phyloP scores from a whole-genome alignment of 2,113 vertebrate species.

The Monopterus albus region DNA sequence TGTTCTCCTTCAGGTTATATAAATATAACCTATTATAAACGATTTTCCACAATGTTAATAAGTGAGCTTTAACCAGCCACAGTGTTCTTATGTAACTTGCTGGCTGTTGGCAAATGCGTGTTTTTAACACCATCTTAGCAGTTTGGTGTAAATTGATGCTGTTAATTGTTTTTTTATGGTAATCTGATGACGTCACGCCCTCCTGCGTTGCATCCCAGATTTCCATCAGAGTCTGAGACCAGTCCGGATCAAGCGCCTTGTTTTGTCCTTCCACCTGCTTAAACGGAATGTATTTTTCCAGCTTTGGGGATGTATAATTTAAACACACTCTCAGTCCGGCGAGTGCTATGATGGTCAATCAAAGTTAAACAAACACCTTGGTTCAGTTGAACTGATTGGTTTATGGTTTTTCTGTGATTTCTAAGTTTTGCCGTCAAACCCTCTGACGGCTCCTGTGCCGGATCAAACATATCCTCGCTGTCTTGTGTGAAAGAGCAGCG shows the following conservation, averaged over 20 bases:
- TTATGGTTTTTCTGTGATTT: background rate
- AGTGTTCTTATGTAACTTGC: conserved; percentile 3
- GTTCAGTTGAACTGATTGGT: conserved; percentile 6
- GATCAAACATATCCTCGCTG: conserved; percentile 12
- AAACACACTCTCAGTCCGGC: background rate
- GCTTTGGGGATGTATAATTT: conserved; percentile 29
- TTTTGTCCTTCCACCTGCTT: conserved; percentile 8
- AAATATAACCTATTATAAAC: conserved; percentile 33
- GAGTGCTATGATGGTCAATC: background rate
- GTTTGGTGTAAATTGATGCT: conserved; percentile 5
- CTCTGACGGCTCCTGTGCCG: conserved; percentile 6
- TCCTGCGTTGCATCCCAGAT: background rate
- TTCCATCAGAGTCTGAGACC: conserved; percentile 32
- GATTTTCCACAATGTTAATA: conserved; percentile 17
- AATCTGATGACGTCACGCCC: conserved; percentile 69
- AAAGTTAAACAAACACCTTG: background rate
- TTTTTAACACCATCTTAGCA: conserved; percentile 12
- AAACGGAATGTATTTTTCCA: conserved; percentile 19
- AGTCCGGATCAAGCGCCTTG: conserved; percentile 44
- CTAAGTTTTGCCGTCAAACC: conserved; percentile 32
- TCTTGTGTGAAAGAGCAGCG: background rate
- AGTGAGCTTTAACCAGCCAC: background rate
- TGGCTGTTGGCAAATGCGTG: conserved; percentile 13
- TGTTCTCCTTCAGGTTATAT: conserved; percentile 22
- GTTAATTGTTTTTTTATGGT: conserved; percentile 31